Base-by-base conservation (phyloP, 1,140 invertebrate genomes). In the Megalopta genalis region DNA sequence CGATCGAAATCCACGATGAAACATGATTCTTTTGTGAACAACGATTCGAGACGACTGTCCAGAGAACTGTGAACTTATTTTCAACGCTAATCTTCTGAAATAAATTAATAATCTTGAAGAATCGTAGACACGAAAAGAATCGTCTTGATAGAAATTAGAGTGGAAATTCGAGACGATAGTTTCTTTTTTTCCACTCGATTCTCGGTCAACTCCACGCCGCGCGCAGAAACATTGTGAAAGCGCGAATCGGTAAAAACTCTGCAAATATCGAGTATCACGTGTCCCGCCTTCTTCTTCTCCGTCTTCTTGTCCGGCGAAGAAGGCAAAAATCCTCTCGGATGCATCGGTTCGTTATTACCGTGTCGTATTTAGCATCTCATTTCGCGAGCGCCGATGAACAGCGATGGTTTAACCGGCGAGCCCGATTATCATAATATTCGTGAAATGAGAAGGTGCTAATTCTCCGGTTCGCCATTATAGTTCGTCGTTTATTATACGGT, bases 391-490 rank as follows among this genome's bases (percentile, higher is more conserved):
- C 37, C 65, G 37, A 75, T 52, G 46, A 64, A 66, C n/a, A 32
- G 25, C 32, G 62, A 25, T 18, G 71, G 14, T 32, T 18, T n/a
- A 32, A n/a, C 9, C 52, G 46, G 60, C 39, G 32, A 8, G 16
- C 12, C 16, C 59, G 69, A 77, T 70, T 77, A 77, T 77, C 75
- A 42, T 49, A 68, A 77, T 71, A 70, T 77, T 16, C 57, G 27
- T 2, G 42, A 71, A 49, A 23, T 25, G 27, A 25, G 66, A 63
- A 64, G n/a, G 75, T 63, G 76, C 23, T 52, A 71, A 64, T 77
- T 77, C 32, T 37, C 59, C 23, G 18, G 52, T 71, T 49, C 57
- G 37, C 46, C 46, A 18, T 14, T 37, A n/a, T 16, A 7, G n/a
- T 59, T 63, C n/a, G 27, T 70, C 67, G 42, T 57, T 69, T 69